Evolutionary conservation across 2,113 vertebrate genomes (phyloP).

Genomic region (Promerops cafer): DNA sequence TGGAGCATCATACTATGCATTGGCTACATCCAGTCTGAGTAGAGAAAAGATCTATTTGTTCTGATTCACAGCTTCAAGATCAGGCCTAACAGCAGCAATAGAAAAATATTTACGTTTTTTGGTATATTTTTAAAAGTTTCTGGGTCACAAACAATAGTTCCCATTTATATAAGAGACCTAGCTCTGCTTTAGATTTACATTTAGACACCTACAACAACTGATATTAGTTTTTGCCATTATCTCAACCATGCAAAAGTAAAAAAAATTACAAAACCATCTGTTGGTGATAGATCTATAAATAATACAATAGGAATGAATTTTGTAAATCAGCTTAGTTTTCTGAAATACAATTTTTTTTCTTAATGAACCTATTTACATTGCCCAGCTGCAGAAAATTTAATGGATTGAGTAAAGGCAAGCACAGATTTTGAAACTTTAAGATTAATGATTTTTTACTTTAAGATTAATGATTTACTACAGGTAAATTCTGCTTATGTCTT

Average conservation of each 20-base stretch:
- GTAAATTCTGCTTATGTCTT: not conserved
- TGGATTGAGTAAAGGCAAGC: not conserved
- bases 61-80: not conserved
- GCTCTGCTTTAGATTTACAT: not conserved
- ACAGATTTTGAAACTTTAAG: not conserved
- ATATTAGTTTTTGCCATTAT: not conserved
- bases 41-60: not conserved
- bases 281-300: not conserved
- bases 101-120: not conserved
- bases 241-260: not conserved
- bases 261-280: not conserved
- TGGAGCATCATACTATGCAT: not conserved
- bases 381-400: not conserved
- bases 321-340: not conserved
- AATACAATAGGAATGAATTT: not conserved
- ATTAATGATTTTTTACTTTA: not conserved
- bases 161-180: not conserved
- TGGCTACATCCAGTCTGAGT: not conserved
- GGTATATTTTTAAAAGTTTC: not conserved
- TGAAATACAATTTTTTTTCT: not conserved
- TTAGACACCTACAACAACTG: not conserved
- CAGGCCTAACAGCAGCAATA: not conserved
- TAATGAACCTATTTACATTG: not conserved
- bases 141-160: not conserved
- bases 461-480: not conserved